phyloP scores from a whole-genome alignment of 1,140 invertebrate species.

The Platyscapa corneri region DNA sequence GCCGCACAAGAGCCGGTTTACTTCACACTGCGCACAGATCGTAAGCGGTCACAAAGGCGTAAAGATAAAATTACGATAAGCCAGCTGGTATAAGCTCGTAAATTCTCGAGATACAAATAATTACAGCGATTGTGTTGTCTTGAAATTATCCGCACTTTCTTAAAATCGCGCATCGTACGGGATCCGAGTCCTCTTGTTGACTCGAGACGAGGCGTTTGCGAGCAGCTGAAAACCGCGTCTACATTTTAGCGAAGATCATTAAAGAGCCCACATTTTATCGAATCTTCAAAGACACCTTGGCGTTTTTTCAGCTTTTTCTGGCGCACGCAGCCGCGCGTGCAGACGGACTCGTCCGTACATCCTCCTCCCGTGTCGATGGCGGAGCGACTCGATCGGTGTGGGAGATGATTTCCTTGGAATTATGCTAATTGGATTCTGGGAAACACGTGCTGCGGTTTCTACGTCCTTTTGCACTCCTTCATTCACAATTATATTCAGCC shows the following conservation, averaged over 20 bases:
- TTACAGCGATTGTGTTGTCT: background rate
- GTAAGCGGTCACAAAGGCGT: background rate
- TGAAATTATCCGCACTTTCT: background rate
- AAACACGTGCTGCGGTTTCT: slow-evolving; percentile 57
- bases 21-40: background rate
- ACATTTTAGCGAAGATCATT: background rate
- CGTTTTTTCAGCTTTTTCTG: background rate
- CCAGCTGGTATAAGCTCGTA: background rate
- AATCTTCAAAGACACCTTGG: background rate
- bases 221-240: no score
- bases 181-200: no score
- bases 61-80: slow-evolving; percentile 10
- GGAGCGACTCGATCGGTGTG: slow-evolving; percentile 46
- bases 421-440: slow-evolving; percentile 67
- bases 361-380: background rate
- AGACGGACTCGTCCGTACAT: background rate
- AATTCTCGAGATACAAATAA: slow-evolving; percentile 10
- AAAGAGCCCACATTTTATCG: background rate
- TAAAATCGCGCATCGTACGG: background rate
- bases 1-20: background rate
- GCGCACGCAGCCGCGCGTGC: background rate
- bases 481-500: background rate
- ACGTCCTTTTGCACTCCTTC: background rate
- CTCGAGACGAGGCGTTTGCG: no score
- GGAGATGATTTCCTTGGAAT: slow-evolving; percentile 69